Evolutionary conservation across 2,888 invertebrate genomes (phyloP).

Genomic region (Drosophila imparisetae): DNA sequence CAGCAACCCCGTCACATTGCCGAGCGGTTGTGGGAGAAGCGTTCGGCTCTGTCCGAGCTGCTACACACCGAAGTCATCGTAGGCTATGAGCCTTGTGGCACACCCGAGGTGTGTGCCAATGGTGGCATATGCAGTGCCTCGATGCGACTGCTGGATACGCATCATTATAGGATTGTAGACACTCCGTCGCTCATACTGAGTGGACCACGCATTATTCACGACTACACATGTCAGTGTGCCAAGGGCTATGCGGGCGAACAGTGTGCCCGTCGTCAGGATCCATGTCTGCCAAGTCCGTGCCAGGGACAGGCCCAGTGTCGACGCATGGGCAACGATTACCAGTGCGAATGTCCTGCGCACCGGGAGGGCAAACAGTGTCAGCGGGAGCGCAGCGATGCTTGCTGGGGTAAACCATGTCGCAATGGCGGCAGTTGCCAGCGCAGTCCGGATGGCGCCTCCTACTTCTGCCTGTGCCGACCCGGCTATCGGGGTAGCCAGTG

Average conservation of each 20-base stretch:
- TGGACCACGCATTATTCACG: conserved; percentile 91
- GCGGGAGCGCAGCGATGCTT: conserved; percentile 92
- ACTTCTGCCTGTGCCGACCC: conserved; percentile 95
- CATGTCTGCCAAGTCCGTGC: conserved; percentile 96
- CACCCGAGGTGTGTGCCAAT: conserved; percentile 90
- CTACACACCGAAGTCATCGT: conserved; percentile 87
- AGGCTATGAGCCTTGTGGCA: conserved; percentile 91
- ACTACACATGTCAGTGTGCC: conserved; percentile 92
- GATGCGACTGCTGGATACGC: conserved; percentile 87
- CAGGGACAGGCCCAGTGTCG: conserved; percentile 93
- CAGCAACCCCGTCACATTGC: conserved; percentile 88
- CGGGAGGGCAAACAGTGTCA: conserved; percentile 94
- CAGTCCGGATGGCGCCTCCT: conserved; percentile 93
- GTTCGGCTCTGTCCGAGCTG: conserved; percentile 87
- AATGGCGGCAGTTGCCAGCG: conserved; percentile 97
- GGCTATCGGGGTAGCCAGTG: conserved; percentile 96
- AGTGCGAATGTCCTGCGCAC: conserved; percentile 91
- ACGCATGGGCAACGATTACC: conserved; percentile 92
- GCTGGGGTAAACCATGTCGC: conserved; percentile 93
- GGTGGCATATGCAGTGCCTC: conserved; percentile 91
- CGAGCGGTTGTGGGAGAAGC: conserved; percentile 88
- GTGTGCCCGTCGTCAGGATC: conserved; percentile 95
- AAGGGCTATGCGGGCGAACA: conserved; percentile 93
- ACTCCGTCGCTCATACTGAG: conserved; percentile 93
- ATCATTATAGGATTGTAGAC: conserved; percentile 88